Evolutionary conservation across 1,140 invertebrate genomes (phyloP).

Genomic region (Mercenaria mercenaria): DNA sequence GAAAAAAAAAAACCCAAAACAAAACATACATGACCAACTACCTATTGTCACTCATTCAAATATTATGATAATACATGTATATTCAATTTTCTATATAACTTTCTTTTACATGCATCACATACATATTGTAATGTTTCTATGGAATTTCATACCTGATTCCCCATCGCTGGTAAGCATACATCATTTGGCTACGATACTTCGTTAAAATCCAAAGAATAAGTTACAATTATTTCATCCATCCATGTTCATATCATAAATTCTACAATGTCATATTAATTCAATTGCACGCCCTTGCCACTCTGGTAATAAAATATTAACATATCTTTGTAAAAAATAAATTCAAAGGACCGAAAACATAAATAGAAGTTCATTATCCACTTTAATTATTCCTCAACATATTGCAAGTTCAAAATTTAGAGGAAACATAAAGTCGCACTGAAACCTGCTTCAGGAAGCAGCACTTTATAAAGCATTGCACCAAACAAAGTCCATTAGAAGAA

Average conservation of each 20-base stretch:
- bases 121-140: background rate
- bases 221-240: background rate
- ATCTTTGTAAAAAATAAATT: background rate
- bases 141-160: slow-evolving; percentile 79
- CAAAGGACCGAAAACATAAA: background rate
- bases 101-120: too few species aligned
- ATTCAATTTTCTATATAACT: too few species aligned
- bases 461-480: too few species aligned
- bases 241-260: background rate
- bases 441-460: too few species aligned
- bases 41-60: too few species aligned
- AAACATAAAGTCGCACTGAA: too few species aligned
- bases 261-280: background rate
- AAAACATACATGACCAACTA: too few species aligned
- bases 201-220: background rate
- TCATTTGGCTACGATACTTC: background rate
- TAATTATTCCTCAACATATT: background rate
- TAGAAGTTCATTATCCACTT: background rate
- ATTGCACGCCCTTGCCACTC: background rate
- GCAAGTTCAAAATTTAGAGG: too few species aligned
- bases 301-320: background rate
- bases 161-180: slow-evolving; percentile 80
- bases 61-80: too few species aligned
- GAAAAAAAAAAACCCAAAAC: too few species aligned
- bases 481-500: too few species aligned